phyloP scores from a whole-genome alignment of 2,113 vertebrate species.

The Hippocampus abdominalis region DNA sequence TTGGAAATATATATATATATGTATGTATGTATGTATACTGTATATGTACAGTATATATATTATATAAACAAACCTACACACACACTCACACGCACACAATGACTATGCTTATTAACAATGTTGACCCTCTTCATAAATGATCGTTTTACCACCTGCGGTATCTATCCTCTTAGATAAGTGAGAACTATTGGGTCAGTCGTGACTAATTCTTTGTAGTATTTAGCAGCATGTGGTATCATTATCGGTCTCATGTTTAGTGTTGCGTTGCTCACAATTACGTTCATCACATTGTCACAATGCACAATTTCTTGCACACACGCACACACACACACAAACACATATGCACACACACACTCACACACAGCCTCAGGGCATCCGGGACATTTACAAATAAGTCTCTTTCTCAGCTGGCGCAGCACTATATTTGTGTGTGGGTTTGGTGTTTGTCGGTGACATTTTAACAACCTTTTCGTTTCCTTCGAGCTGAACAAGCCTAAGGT shows the following conservation, averaged over 20 bases:
- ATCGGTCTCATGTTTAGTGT: constrained; percentile 28
- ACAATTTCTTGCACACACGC: constrained; percentile 28
- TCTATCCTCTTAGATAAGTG: not conserved
- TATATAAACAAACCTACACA: no score
- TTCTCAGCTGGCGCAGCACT: constrained; percentile 30
- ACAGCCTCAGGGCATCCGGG: constrained; percentile 40
- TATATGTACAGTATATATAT: no score
- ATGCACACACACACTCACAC: not conserved
- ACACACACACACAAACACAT: not conserved
- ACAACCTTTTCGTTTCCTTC: constrained; percentile 60
- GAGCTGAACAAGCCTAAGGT: constrained; percentile 52
- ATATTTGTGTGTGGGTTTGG: constrained; percentile 30
- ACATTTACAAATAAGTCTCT: constrained; percentile 52
- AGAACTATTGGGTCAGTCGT: constrained; percentile 1
- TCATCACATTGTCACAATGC: constrained; percentile 25
- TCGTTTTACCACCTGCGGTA: not conserved
- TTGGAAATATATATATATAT: no score
- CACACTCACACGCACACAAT: no score
- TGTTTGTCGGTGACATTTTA: constrained; percentile 59
- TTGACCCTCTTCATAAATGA: not conserved
- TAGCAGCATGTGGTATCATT: constrained; percentile 32
- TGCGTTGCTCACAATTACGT: constrained; percentile 41
- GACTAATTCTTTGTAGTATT: constrained; percentile 19
- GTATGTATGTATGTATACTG: no score
- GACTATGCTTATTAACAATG: not conserved